These are phyloP conservation scores for Anguilla anguilla DNA, from an alignment of 2,797 vertebrate genomes.

Conservation along the genomic window DNA sequence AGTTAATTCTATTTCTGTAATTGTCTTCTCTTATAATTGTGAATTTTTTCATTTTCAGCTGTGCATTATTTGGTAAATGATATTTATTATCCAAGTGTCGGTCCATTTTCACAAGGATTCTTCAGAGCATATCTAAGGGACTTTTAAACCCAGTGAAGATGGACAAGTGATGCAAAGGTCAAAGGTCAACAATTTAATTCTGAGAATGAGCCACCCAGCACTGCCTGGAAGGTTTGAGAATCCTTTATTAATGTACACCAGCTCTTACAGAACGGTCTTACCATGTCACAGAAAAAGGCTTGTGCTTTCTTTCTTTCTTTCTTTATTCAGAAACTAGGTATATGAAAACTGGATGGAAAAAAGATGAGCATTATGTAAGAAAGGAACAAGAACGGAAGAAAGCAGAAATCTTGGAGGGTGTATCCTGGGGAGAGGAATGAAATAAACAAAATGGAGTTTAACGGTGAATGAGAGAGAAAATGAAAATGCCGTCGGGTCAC, in stretches of 20 bases:
- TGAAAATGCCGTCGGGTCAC: constrained; percentile 36
- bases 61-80: background rate
- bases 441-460: constrained; percentile 54
- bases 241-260: constrained; percentile 89
- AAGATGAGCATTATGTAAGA: constrained; percentile 33
- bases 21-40: background rate
- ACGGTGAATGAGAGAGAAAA: constrained; percentile 41
- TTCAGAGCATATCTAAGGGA: too few species aligned
- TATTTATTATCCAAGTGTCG: background rate
- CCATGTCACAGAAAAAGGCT: constrained; percentile 82
- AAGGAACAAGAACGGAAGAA: constrained; percentile 33
- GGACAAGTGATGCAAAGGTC: background rate
- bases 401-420: background rate
- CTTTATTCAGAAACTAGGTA: constrained; percentile 72
- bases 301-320: constrained; percentile 72
- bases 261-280: constrained; percentile 65
- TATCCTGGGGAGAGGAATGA: constrained; percentile 44
- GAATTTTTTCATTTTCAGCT: background rate
- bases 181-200: background rate
- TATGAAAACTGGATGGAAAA: constrained; percentile 58
- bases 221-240: constrained; percentile 67
- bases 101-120: too few species aligned
- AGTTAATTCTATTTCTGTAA: background rate
- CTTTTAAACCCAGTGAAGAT: background rate
- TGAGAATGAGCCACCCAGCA: background rate